Base-by-base conservation (phyloP, 2,888 invertebrate genomes). In the Kryphioiulus occultus region DNA sequence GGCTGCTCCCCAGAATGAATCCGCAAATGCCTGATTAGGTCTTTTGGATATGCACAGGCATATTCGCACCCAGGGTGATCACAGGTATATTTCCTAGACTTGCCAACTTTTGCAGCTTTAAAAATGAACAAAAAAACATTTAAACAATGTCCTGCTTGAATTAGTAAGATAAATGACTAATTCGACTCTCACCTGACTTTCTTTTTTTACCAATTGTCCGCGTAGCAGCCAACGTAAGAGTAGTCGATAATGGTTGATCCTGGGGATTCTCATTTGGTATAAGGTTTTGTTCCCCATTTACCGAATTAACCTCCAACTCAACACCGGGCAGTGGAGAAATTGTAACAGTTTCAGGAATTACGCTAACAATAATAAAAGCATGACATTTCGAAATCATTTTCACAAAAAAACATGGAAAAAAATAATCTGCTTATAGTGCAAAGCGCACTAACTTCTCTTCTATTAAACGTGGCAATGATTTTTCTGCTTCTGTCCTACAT, bases 1-100 rank as follows among this genome's bases (percentile, higher is more conserved):
- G 88, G 88, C 42, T 86, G 53, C 53, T 88, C 88, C 22, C 88
- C 88, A n/a, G 88, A 78, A 86, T 88, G 88, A n/a, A 88, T 59
- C 39, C 88, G 35, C 1, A 39, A 19, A 59, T 88, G 88, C 10
- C 88, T 68, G 30, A 86, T 39, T 42, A 88, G 82, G 59, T 88
- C 88, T 44, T 88, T 88, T 39, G 86, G 86, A 32, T 88, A 88
- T 30, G 68, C 85, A 59, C 78, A 86, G 68, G 86, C 35, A 78
- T 88, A 88, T 26, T 7, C 15, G 35, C 88, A 88, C 12, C 86
- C 88, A 17, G 39, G 47, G 39, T 87, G 85, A 32, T 32, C 26
- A 19, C 87, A 87, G 5, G 26, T 44, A 19, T 47, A 87, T 44
- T 87, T 87, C 22, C 22, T 87, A 17, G n/a, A 44, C 30, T 87